Percentiles rank a stretch among this genome's conserved stretches.
These are phyloP conservation scores for Panzeria rudis DNA, from an alignment of 2,888 invertebrate genomes.

Conservation along the genomic window DNA sequence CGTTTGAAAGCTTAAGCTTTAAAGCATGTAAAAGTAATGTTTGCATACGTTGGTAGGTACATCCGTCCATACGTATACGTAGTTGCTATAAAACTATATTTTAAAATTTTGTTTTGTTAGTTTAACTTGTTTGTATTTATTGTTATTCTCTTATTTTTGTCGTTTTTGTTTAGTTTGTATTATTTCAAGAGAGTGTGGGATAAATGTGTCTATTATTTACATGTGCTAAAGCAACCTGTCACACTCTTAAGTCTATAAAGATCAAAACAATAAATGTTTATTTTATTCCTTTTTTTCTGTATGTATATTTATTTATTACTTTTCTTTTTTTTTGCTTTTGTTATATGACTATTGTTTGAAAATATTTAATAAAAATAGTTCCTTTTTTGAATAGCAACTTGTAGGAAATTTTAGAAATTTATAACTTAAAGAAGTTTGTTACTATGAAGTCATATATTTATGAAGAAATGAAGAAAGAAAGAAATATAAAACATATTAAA, in stretches of 20 bases:
- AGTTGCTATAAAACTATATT: constrained; percentile 33
- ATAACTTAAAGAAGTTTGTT: not conserved
- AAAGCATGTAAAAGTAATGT: constrained; percentile 41
- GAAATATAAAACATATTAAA: not conserved
- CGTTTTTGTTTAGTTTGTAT: constrained; percentile 18
- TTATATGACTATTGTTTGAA: not conserved
- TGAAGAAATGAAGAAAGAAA: not conserved
- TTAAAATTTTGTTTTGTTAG: constrained; percentile 25
- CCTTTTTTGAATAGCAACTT: not conserved
- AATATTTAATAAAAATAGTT: not conserved
- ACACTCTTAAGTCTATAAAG: constrained; percentile 70
- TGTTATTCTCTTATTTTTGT: constrained; percentile 15
- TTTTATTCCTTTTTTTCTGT: constrained; percentile 33
- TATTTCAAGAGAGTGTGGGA: constrained; percentile 47
- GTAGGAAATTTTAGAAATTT: not conserved
- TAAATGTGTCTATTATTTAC: constrained; percentile 63
- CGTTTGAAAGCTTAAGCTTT: constrained; percentile 31
- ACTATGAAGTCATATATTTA: not conserved
- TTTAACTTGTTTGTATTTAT: constrained; percentile 38
- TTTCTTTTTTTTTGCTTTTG: not conserved
- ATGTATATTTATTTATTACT: not conserved
- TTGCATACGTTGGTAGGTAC: not conserved
- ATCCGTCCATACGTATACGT: not conserved
- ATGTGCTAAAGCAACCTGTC: constrained; percentile 71
- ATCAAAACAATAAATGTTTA: constrained; percentile 70